Percentiles rank a stretch among this genome's conserved stretches.
These are phyloP conservation scores for Epinephelus malabaricus DNA, from an alignment of 2,797 vertebrate species.

Conservation along the genomic window DNA sequence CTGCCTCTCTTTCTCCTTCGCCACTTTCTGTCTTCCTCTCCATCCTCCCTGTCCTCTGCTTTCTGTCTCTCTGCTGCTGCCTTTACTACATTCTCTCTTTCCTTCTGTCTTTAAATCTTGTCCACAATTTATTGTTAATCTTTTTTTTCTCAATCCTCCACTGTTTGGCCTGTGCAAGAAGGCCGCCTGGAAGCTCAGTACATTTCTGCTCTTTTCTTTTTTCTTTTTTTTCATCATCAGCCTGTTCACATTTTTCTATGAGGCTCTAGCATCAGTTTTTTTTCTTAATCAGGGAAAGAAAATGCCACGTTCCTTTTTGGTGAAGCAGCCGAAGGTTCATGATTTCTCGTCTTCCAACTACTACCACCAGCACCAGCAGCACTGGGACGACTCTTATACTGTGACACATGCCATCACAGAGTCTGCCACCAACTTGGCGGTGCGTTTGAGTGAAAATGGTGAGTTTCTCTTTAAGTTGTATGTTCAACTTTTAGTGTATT, in stretches of 20 bases:
- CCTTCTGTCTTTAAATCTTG: slow-evolving; percentile 36
- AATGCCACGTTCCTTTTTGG: slow-evolving; percentile 93
- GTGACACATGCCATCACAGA: slow-evolving; percentile 83
- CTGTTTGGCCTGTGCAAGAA: slow-evolving; percentile 50
- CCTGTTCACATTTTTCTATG: slow-evolving; percentile 51
- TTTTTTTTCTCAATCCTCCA: slow-evolving; percentile 9
- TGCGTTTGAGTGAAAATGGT: slow-evolving; percentile 85
- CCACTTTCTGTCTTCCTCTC: slow-evolving; percentile 59
- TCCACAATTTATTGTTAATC: slow-evolving; percentile 19
- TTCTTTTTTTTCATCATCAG: not conserved
- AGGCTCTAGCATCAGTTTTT: slow-evolving; percentile 53
- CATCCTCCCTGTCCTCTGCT: slow-evolving; percentile 43
- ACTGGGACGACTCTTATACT: slow-evolving; percentile 86
- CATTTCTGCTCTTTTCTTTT: slow-evolving; percentile 17
- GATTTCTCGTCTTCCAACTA: slow-evolving; percentile 85
- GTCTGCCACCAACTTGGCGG: slow-evolving; percentile 79
- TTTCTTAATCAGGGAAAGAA: slow-evolving; percentile 37
- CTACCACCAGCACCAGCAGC: slow-evolving; percentile 81
- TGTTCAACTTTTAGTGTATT: slow-evolving; percentile 24
- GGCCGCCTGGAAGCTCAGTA: slow-evolving; percentile 24
- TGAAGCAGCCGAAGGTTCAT: slow-evolving; percentile 92
- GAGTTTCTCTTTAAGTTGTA: slow-evolving; percentile 56
- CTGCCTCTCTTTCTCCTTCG: slow-evolving; percentile 46
- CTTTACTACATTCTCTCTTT: slow-evolving; percentile 33
- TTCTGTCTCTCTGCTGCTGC: slow-evolving; percentile 33